Percentiles rank a stretch among this genome's conserved stretches.
Conservation (phyloP, 2,113 vertebrate genomes). For the Paedocypris sp. region DNA sequence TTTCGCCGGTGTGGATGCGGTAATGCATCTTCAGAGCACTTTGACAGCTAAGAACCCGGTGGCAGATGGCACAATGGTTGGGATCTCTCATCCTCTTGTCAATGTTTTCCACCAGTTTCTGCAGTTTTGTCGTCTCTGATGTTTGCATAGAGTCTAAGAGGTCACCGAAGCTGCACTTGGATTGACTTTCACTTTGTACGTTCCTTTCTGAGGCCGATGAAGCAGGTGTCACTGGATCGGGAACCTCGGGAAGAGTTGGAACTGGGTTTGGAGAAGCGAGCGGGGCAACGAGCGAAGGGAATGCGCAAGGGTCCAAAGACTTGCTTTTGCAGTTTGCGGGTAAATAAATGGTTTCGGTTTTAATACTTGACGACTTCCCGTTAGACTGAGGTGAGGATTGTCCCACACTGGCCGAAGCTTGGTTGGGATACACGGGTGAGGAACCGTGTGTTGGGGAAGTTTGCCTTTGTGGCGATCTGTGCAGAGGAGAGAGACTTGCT, state of each 20-base stretch:
- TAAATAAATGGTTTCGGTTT: slow-evolving; percentile 71
- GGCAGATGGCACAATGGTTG: slow-evolving; percentile 96
- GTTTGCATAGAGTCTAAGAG: slow-evolving; percentile 99
- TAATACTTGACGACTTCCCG: slow-evolving; percentile 62
- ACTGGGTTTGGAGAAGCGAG: slow-evolving; percentile 58
- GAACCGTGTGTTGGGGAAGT: slow-evolving; percentile 91
- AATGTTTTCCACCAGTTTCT: slow-evolving; percentile 97
- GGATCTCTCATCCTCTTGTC: slow-evolving; percentile 99
- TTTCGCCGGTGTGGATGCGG: slow-evolving; percentile 92
- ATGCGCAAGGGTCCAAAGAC: slow-evolving; percentile 60
- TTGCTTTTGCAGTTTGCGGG: slow-evolving; percentile 60
- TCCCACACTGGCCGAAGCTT: slow-evolving; percentile 62
- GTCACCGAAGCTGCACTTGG: slow-evolving; percentile 94
- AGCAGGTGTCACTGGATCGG: slow-evolving; percentile 61
- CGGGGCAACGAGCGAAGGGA: slow-evolving; percentile 60
- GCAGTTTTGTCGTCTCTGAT: slow-evolving; percentile 95
- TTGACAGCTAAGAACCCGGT: slow-evolving; percentile 96
- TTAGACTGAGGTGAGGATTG: slow-evolving; percentile 70
- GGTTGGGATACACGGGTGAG: slow-evolving; percentile 85
- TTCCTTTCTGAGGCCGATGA: slow-evolving; percentile 75
- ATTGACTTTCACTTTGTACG: slow-evolving; percentile 88
- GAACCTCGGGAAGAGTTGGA: slow-evolving; percentile 51
- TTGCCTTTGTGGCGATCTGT: slow-evolving; percentile 85
- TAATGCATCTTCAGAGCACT: slow-evolving; percentile 99
- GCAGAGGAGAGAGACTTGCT: slow-evolving; percentile 80